Evolutionary conservation across 2,113 vertebrate genomes (phyloP), one percentile per base, ranked within the genome.

Genomic region (Mesembrinibis cayennensis): DNA sequence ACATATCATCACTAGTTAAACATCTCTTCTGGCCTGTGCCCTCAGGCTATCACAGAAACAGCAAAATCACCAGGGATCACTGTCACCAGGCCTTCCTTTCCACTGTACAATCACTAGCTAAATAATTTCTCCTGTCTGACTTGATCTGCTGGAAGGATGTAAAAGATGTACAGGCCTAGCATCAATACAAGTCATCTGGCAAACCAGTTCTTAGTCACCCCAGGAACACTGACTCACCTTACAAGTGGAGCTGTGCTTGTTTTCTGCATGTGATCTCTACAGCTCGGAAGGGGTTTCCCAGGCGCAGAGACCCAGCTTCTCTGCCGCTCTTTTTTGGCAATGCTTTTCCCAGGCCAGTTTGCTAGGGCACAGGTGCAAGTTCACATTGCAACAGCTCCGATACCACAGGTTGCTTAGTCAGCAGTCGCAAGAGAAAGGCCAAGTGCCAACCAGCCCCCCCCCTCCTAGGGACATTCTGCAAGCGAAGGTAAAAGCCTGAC

Each of bases 181-280:
- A 93, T 20, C 65, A 76, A 13, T 4, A 59, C 38, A 59, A 76
- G 36, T 34, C 49, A 87, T 40, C 77, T 32, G 10, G 61, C 23
- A 85, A 85, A 89, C 34, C 65, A 53, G 70, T 15, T 65, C 45
- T 71, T 55, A 84, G 90, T 40, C 81, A 84, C 14, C 56, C 69
- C 6, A 47, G 44, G 79, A 90, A 76, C 7, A 27, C 81, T 96
- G 93, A 94, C 70, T 95, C 91, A 97, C 50, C 61, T 90, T 42
- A 56, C 49, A 50, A 70, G 56, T 2, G 0, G 62, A 70, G 49
- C 44, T 36, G 82, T 0, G 3, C 40, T 45, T 19, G 25, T 32
- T 87, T 79, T 44, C 77, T 53, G 67, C 5, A 0, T 7, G 3
- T 72, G 86, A 84, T 66, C 71, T 70, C 85, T 5, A 44, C 5